Base-by-base conservation (phyloP, 2,113 vertebrate genomes). In the Kobus ellipsiprymnus region DNA sequence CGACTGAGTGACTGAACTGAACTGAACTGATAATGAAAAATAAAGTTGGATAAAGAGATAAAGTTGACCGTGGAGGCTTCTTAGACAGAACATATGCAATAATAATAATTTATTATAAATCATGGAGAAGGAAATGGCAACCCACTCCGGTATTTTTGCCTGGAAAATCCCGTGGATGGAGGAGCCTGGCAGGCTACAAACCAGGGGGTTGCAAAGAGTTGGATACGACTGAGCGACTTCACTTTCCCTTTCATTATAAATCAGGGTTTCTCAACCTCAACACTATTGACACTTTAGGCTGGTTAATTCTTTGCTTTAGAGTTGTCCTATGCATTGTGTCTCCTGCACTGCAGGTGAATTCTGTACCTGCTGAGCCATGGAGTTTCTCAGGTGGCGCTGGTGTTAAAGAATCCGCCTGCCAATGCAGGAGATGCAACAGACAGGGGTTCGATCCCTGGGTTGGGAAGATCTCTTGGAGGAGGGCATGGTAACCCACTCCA, bases 141-240 rank as follows among this genome's bases (percentile, higher is more conserved):
- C 67, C 21, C 36, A 40, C 36, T 40, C 67, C 67, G 13, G 5
- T 40, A 74, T 74, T 74, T 40, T 74, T 74, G 36, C 67, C n/a
- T 40, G 67, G 67, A 74, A 74, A 74, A 40, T 40, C 19, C 19
- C 2, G 0, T 74, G 67, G 67, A 40, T 40, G 36, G 67, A 6
- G 19, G 10, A 74, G 21, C 67, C 36, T 25, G 67, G 19, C 10
- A 74, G 36, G 21, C 36, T 74, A 74, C 36, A 74, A 40, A 74
- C 67, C 67, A 74, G 36, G 67, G 36, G 10, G 21, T 40, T 74
- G 36, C 67, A 40, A 71, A 71, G n/a, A 74, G 36, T 40, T 0
- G 0, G 67, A 6, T 2, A 74, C 0, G 1, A 71, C n/a, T 23
- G 67, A 23, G 19, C 5, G 2, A 40, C 67, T 74, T 74, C n/a